Percentiles rank a stretch among this genome's conserved stretches.
phyloP scores from a whole-genome alignment of 2,113 vertebrate species.

The Xiphophorus maculatus region DNA sequence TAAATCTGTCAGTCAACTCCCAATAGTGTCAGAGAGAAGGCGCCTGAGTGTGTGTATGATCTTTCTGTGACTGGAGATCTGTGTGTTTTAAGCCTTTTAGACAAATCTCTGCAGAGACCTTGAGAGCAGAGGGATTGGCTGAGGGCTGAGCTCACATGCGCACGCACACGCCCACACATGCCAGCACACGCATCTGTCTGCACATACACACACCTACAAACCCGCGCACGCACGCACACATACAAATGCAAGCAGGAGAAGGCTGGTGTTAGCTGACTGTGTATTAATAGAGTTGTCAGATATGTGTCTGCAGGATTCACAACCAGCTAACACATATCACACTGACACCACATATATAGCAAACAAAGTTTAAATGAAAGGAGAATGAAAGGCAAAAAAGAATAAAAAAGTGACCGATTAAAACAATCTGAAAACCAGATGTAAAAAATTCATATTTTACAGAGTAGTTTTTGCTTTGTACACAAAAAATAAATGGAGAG shows the following conservation, averaged over 20 bases:
- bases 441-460: constrained; percentile 4
- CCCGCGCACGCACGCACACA: background rate
- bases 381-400: background rate
- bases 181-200: background rate
- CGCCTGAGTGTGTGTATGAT: constrained; percentile 24
- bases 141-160: constrained; percentile 2
- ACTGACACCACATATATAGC: constrained; percentile 33
- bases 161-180: background rate
- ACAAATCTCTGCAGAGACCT: constrained; percentile 65
- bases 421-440: background rate
- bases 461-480: constrained; percentile 28
- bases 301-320: constrained; percentile 55
- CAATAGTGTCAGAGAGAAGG: constrained; percentile 36
- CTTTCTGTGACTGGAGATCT: constrained; percentile 43
- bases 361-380: constrained; percentile 4
- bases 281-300: constrained; percentile 75
- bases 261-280: constrained; percentile 46
- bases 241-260: constrained; percentile 17
- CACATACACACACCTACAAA: background rate
- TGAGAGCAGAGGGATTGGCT: constrained; percentile 45
- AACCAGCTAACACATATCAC: constrained; percentile 56
- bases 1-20: constrained; percentile 65
- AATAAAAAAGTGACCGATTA: background rate
- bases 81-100: constrained; percentile 59
- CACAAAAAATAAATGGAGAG: constrained; percentile 46